These are phyloP conservation scores for Venturia canescens DNA, from an alignment of 1,140 invertebrate genomes.

Conservation along the genomic window DNA sequence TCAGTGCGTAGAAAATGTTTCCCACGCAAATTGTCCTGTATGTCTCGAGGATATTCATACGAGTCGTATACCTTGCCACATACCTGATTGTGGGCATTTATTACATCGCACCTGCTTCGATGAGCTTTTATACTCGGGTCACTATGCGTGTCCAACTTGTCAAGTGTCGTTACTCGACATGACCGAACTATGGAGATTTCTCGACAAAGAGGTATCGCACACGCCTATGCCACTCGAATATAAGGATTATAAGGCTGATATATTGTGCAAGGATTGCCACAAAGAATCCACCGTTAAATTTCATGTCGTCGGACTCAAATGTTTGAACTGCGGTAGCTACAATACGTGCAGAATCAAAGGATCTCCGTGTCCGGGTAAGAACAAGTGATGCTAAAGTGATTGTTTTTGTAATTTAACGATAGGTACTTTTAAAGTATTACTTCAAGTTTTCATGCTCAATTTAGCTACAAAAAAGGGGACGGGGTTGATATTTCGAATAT, in stretches of 20 bases:
- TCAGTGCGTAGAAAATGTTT: slow-evolving; percentile 92
- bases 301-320: slow-evolving; percentile 91
- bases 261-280: slow-evolving; percentile 93
- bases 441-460: neutral
- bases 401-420: neutral
- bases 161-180: slow-evolving; percentile 91
- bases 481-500: no score
- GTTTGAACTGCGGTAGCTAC: slow-evolving; percentile 89
- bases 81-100: slow-evolving; percentile 91
- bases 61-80: slow-evolving; percentile 89
- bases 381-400: neutral
- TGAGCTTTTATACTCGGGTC: slow-evolving; percentile 85
- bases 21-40: slow-evolving; percentile 90
- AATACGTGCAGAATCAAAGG: slow-evolving; percentile 88
- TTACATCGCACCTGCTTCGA: slow-evolving; percentile 90
- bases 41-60: slow-evolving; percentile 94
- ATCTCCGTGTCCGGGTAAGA: slow-evolving; percentile 72
- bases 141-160: slow-evolving; percentile 92
- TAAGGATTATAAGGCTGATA: slow-evolving; percentile 85
- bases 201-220: slow-evolving; percentile 87
- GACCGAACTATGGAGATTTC: slow-evolving; percentile 86
- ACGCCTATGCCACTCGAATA: slow-evolving; percentile 91
- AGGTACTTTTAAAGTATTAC: neutral
- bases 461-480: no score
- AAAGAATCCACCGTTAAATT: slow-evolving; percentile 89